These are phyloP conservation scores for Octodon degus DNA, from an alignment of 2,113 vertebrate genomes.

Conservation along the genomic window DNA sequence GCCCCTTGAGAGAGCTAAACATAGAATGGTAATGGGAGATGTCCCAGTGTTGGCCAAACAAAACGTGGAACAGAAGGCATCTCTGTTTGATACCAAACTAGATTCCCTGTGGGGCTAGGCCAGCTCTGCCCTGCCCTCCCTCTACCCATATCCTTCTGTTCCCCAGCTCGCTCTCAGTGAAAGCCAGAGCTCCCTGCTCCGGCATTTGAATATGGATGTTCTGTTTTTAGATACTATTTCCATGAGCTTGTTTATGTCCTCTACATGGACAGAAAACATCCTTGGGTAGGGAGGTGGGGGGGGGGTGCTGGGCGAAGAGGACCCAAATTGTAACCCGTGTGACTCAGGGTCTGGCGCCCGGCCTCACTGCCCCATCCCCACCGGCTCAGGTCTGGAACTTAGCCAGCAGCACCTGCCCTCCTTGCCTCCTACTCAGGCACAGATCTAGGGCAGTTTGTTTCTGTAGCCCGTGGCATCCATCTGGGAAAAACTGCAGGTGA, in stretches of 20 bases:
- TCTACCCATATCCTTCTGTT: background rate
- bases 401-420: background rate
- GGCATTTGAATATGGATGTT: background rate
- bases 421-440: background rate
- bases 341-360: background rate
- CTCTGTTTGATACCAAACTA: constrained; percentile 64
- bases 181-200: constrained; percentile 29
- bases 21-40: constrained; percentile 35
- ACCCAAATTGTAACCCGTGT: background rate
- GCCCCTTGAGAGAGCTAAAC: constrained; percentile 33
- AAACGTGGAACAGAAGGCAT: constrained; percentile 65
- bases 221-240: constrained; percentile 52
- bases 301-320: background rate
- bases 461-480: background rate
- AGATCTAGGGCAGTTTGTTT: background rate
- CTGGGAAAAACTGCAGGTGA: constrained; percentile 62
- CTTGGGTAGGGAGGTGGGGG: background rate
- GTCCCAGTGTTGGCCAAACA: constrained; percentile 32
- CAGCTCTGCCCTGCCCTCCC: background rate
- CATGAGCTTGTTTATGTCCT: constrained; percentile 50
- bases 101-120: background rate
- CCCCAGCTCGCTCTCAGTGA: background rate
- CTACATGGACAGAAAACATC: constrained; percentile 20
- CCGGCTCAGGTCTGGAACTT: background rate
- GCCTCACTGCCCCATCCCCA: background rate